Base-by-base conservation (phyloP, 1,140 invertebrate species). In the Leptinotarsa texana region DNA sequence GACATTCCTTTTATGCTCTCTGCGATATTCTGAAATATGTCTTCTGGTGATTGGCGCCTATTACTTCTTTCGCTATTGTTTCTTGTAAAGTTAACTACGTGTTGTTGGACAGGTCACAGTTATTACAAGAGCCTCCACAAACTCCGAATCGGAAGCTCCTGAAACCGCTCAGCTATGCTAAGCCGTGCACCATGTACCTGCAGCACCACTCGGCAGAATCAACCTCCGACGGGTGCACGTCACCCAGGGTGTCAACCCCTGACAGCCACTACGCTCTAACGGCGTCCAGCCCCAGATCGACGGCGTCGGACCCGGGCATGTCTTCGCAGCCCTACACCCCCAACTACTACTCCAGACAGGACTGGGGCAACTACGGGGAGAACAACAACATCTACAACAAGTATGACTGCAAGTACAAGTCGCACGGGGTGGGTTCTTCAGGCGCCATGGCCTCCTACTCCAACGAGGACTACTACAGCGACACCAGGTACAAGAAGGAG, bases 331-430 rank as follows among this genome's bases (percentile, higher is more conserved):
- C 80, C 11, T 84, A 83, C 80, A 81, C 80, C 17, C 81, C 82
- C 13, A 83, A 82, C 63, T 83, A 82, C 75, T 80, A 79, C 63
- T 49, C 76, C 71, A 78, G 75, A 22, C 75, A 69, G 48, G 65
- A 76, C 15, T 75, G 62, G 69, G 33, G 21, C 51, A 47, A 76
- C 68, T 76, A 80, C 48, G 75, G 79, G 33, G 82, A 84, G 69
- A 85, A 84, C 76, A 84, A 84, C 78, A 84, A 85, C 74, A 71
- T 84, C 18, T 84, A 84, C 75, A 78, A 78, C 71, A 80, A 81
- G 68, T 80, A 82, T 69, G 76, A 80, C 63, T 78, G 76, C 63
- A 80, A 77, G 61, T 81, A 81, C 69, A 78, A 75, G 22, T 74
- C 73, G 4, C 74, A 76, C 15, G 62, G 74, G 18, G 24, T 51